A percentile compares a stretch with the other conserved stretches of the same genome.
Evolutionary conservation across 2,888 invertebrate genomes (phyloP).

Genomic region (Zygothrica quintamaculata): DNA sequence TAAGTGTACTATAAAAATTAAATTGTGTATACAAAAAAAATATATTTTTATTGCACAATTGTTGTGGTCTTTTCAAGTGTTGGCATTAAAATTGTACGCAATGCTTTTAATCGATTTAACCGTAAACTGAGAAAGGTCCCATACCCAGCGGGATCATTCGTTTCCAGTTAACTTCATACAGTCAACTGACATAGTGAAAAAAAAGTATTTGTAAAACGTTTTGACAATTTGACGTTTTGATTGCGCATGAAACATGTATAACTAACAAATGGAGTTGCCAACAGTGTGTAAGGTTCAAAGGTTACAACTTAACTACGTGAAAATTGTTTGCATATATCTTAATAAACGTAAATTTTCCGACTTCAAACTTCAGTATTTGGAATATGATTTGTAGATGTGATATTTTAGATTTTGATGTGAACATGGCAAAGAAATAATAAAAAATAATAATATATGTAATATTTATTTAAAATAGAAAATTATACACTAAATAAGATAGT

Average conservation of each 20-base stretch:
- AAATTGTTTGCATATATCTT: too few relatives aligned
- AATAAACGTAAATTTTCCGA: too few relatives aligned
- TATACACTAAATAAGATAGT: too few relatives aligned
- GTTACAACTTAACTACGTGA: too few relatives aligned
- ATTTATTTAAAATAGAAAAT: too few relatives aligned
- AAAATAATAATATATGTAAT: too few relatives aligned
- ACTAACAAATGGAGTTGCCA: constrained; percentile 1
- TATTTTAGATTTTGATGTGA: too few relatives aligned
- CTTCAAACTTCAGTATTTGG: too few relatives aligned
- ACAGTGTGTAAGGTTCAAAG: not conserved
- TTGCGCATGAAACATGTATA: constrained; percentile 18
- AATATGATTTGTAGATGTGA: too few relatives aligned
- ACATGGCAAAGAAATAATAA: too few relatives aligned
- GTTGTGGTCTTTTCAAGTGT: constrained; percentile 27
- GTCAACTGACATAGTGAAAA: constrained; percentile 9
- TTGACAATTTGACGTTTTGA: too few relatives aligned
- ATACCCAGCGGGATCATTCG: not conserved
- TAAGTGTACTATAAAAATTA: constrained; percentile 8
- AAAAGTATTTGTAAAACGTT: constrained; percentile 36
- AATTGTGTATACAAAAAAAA: constrained; percentile 17
- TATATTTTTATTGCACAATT: constrained; percentile 29
- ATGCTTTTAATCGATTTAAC: constrained; percentile 58
- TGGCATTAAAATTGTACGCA: constrained; percentile 51
- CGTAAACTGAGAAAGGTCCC: constrained; percentile 22
- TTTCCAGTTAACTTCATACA: not conserved